A percentile compares a stretch with the other conserved stretches of the same genome.
phyloP scores from a whole-genome alignment of 2,113 vertebrate genomes.

The Callopanchax toddi region DNA sequence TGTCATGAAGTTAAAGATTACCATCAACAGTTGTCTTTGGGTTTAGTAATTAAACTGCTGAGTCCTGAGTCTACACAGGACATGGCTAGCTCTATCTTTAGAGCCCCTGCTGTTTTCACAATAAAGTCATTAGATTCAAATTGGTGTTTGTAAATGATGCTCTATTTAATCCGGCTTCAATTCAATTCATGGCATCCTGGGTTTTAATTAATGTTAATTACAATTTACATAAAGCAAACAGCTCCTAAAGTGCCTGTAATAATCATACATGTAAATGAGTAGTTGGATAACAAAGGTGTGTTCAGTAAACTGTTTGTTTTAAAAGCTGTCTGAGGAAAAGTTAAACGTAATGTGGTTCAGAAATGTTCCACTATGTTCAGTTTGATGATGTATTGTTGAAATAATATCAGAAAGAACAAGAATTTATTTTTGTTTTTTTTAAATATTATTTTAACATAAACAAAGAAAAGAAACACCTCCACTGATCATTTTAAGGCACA shows the following conservation, averaged over 20 bases:
- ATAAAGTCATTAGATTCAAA: conserved; percentile 77
- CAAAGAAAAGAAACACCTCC: too few relatives aligned
- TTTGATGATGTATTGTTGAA: not conserved
- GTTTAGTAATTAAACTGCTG: conserved; percentile 18
- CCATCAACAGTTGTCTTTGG: conserved; percentile 48
- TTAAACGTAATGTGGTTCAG: conserved; percentile 35
- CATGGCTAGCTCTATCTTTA: conserved; percentile 23
- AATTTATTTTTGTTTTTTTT: too few relatives aligned
- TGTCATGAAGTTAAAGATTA: conserved; percentile 52
- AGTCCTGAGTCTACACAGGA: conserved; percentile 50
- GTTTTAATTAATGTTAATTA: conserved; percentile 88
- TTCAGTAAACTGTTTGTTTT: conserved; percentile 30
- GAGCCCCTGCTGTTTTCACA: conserved; percentile 51
- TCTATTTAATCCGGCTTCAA: conserved; percentile 76
- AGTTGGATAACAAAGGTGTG: conserved; percentile 65
- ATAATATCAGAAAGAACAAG: too few relatives aligned
- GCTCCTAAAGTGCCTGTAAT: conserved; percentile 79
- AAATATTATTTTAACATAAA: too few relatives aligned
- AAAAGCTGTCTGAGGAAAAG: conserved; percentile 63
- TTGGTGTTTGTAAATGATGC: conserved; percentile 77
- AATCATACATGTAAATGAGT: conserved; percentile 83
- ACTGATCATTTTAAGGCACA: not conserved
- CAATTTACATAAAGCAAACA: conserved; percentile 85
- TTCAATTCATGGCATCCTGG: conserved; percentile 79
- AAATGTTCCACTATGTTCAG: conserved; percentile 16